A percentile compares a stretch with the other conserved stretches of the same genome.
Evolutionary conservation across 2,888 invertebrate genomes (phyloP).

Genomic region (Leucoptera coffeella): DNA sequence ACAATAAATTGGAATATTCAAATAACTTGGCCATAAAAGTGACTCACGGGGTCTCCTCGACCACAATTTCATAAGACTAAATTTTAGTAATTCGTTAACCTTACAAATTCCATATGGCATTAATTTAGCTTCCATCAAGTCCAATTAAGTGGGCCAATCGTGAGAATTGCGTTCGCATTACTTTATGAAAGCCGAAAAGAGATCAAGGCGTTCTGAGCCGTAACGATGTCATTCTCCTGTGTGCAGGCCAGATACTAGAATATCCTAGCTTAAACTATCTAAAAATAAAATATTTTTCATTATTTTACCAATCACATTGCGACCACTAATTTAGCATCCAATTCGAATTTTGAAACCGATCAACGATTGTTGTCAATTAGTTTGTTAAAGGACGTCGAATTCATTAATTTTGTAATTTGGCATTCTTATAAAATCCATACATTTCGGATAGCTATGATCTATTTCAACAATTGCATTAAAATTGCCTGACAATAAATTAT

Average conservation of each 20-base stretch:
- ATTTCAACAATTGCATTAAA: slow-evolving; percentile 39
- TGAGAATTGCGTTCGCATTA: slow-evolving; percentile 43
- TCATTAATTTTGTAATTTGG: no score
- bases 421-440: slow-evolving; percentile 6
- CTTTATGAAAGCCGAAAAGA: slow-evolving; percentile 52
- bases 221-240: slow-evolving; percentile 53
- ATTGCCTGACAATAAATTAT: slow-evolving; percentile 49
- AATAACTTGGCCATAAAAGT: slow-evolving; percentile 50
- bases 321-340: no score
- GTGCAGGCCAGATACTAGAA: slow-evolving; percentile 53
- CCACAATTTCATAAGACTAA: slow-evolving; percentile 47
- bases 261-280: slow-evolving; percentile 53
- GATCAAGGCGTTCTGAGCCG: slow-evolving; percentile 52
- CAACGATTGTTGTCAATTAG: no score
- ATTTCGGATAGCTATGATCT: slow-evolving; percentile 49
- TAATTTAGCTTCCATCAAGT: slow-evolving; percentile 53
- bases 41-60: slow-evolving; percentile 44
- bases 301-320: no score
- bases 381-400: no score
- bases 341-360: no score
- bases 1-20: slow-evolving; percentile 52
- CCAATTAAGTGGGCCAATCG: slow-evolving; percentile 35
- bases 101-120: slow-evolving; percentile 54
- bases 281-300: no score
- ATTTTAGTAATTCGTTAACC: slow-evolving; percentile 54